phyloP scores from a whole-genome alignment of 2,888 invertebrate genomes.

The Villa cingulata region DNA sequence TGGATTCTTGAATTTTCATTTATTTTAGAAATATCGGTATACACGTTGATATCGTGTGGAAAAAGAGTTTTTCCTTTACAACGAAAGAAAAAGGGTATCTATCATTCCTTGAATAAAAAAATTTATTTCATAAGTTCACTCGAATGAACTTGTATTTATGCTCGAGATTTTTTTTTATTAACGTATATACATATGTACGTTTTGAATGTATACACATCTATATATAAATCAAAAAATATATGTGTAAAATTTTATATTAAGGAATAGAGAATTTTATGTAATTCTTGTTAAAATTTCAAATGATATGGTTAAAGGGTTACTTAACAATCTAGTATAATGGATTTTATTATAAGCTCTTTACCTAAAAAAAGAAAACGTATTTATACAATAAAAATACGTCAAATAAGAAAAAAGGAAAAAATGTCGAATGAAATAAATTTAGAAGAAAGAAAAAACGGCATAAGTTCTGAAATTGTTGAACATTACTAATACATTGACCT shows the following conservation, averaged over 20 bases:
- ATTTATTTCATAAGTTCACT: constrained; percentile 1
- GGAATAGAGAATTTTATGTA: constrained; percentile 6
- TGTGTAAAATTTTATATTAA: too few relatives aligned
- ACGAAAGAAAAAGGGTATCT: too few relatives aligned
- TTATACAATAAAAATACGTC: too few relatives aligned
- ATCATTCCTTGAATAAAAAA: too few relatives aligned
- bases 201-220: too few relatives aligned
- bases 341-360: not conserved
- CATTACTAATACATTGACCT: not conserved
- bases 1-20: too few relatives aligned
- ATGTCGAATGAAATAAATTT: not conserved
- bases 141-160: not conserved
- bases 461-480: not conserved
- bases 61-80: not conserved
- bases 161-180: too few relatives aligned
- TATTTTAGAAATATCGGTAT: too few relatives aligned
- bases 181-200: too few relatives aligned
- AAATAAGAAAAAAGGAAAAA: not conserved
- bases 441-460: not conserved
- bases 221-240: too few relatives aligned
- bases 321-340: constrained; percentile 1
- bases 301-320: constrained; percentile 2
- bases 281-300: not conserved
- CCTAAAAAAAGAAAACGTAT: too few relatives aligned
- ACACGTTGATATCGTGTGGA: not conserved